Percentiles rank a stretch among this genome's conserved stretches.
Evolutionary conservation across 2,113 vertebrate species (phyloP).

Genomic region (Formicarius rufipectus): DNA sequence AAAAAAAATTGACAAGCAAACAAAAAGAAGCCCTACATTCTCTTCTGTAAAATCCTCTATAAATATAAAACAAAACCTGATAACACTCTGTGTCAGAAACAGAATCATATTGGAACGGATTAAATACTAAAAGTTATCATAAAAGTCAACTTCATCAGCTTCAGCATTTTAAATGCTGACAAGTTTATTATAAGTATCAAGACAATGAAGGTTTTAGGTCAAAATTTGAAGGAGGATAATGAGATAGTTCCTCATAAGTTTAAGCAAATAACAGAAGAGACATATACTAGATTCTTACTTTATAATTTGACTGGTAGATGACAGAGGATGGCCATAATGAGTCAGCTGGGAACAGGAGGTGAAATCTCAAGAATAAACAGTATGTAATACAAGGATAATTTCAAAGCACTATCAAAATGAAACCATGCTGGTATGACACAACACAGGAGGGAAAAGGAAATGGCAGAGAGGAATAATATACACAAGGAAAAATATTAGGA

Average conservation of each 20-base stretch:
- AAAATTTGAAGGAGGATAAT: not conserved
- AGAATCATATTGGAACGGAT: not conserved
- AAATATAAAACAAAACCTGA: not conserved
- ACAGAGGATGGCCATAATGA: not conserved
- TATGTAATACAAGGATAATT: not conserved
- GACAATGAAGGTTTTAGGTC: not conserved
- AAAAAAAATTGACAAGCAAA: not conserved
- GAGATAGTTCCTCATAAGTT: not conserved
- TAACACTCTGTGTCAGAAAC: not conserved
- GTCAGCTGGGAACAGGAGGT: not conserved
- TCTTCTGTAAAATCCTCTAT: not conserved
- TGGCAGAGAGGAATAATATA: not conserved
- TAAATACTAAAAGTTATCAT: not conserved
- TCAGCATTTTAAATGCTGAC: not conserved
- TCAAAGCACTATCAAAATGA: not conserved
- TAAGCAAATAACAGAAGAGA: not conserved
- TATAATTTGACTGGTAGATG: not conserved
- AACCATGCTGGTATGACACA: not conserved
- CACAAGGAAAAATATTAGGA: not conserved
- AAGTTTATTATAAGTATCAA: not conserved
- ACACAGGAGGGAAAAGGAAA: not conserved
- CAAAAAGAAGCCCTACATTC: not conserved
- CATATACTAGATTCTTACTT: not conserved
- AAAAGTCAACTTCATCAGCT: not conserved
- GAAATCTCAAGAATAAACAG: not conserved